Base-by-base conservation (phyloP, 2,888 invertebrate genomes). In the Heliconius cydno region DNA sequence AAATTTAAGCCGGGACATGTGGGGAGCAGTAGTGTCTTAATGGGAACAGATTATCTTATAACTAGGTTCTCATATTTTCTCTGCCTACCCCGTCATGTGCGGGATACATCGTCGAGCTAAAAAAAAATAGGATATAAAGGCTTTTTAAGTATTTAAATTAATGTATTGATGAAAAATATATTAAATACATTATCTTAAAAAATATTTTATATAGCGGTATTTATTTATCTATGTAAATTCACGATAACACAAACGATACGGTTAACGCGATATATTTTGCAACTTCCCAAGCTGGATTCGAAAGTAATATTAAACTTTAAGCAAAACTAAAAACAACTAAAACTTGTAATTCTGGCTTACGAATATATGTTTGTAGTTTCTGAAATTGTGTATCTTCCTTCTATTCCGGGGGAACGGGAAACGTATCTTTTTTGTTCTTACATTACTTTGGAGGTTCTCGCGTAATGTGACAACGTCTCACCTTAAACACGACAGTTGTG, bases 251-350 rank as follows among this genome's bases (percentile, higher is more conserved):
- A 57, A 65, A 25, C 25, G 28, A 65, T 65, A 75, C 65, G 22
- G 65, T 65, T 41, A 75, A 65, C 65, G 22, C 63, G 10, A 75
- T 66, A 75, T 13, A 46, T 75, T 65, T 65, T 30, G 1, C 25
- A 75, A 75, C 75, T 75, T 66, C 12, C 34, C n/a, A 73, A 60
- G 65, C 65, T 28, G 65, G 46, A 65, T 75, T 30, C 38, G 46
- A 46, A 75, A 65, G 66, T 75, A 66, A 75, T 75, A 65, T 75
- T 66, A 75, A 75, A 75, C 65, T 75, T 46, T 46, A 73, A 75
- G 25, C 28, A 19, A 30, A 75, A 65, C 65, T 63, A 22, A 65
- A 28, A 75, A 41, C 75, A 41, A 65, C 28, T 75, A 30, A 28
- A 75, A 66, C 22, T 66, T 75, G 60, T 73, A 60, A 75, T 22